These are phyloP conservation scores for zebrafish (Danio rerio) DNA, from an alignment of 2,113 vertebrate species.

Conservation along the genomic window GRCz12tu NC_133190.1:21419501-21420000, in stretches of 20 bases:
- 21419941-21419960: conserved; percentile 11
- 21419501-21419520: conserved; percentile 2
- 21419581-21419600: conserved; percentile 42
- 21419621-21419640: conserved; percentile 40
- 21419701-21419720: conserved; percentile 5
- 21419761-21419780: conserved; percentile 25
- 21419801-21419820: conserved; percentile 29
- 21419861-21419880: conserved; percentile 12
- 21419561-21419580: conserved; percentile 31
- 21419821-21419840: background rate
- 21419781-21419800: conserved; percentile 39
- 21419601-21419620: conserved; percentile 29
- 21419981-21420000: background rate
- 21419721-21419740: conserved; percentile 30
- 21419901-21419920: conserved; percentile 22
- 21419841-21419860: conserved; percentile 23
- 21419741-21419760: conserved; percentile 11
- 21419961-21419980: conserved; percentile 3
- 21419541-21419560: conserved; percentile 42
- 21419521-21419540: conserved; percentile 32
- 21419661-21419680: conserved; percentile 32
- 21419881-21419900: background rate
- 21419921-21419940: conserved; percentile 28
- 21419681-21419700: conserved; percentile 33
- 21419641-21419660: conserved; percentile 47